Percentiles rank a stretch among this genome's conserved stretches.
Evolutionary conservation across 2,797 vertebrate genomes (phyloP).

Genomic region (Acanthiza pusilla): DNA sequence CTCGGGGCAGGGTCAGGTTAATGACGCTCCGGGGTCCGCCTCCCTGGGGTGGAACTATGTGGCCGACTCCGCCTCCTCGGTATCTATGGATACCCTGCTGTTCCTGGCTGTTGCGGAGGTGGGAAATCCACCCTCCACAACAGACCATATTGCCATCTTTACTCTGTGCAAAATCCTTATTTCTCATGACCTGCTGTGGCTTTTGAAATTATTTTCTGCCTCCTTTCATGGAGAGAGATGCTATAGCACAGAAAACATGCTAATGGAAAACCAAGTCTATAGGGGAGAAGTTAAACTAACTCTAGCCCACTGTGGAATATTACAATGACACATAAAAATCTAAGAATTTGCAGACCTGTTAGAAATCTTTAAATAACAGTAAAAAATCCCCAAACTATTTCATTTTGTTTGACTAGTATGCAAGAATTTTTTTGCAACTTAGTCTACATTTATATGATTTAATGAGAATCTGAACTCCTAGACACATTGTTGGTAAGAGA

Average conservation of each 20-base stretch:
- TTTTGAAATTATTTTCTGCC: background rate
- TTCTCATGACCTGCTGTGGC: background rate
- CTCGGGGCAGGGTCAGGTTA: too few species aligned
- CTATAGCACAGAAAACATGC: background rate
- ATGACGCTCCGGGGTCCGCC: too few species aligned
- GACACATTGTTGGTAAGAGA: background rate
- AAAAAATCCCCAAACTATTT: background rate
- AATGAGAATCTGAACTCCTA: background rate
- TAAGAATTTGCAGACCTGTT: background rate
- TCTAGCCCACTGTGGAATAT: background rate
- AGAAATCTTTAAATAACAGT: background rate
- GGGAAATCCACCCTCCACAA: too few species aligned
- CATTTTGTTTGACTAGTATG: background rate
- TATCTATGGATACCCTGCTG: too few species aligned
- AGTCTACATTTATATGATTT: background rate
- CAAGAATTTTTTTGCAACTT: background rate
- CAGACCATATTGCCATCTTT: background rate
- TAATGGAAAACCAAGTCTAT: background rate
- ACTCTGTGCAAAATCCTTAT: background rate
- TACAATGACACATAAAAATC: background rate
- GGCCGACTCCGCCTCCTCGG: too few species aligned
- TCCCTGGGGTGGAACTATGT: too few species aligned
- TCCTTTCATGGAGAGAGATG: background rate
- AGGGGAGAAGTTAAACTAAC: background rate
- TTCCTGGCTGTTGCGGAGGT: too few species aligned